Base-by-base conservation (phyloP, 2,797 vertebrate species). In the Sorex maritimensis region DNA sequence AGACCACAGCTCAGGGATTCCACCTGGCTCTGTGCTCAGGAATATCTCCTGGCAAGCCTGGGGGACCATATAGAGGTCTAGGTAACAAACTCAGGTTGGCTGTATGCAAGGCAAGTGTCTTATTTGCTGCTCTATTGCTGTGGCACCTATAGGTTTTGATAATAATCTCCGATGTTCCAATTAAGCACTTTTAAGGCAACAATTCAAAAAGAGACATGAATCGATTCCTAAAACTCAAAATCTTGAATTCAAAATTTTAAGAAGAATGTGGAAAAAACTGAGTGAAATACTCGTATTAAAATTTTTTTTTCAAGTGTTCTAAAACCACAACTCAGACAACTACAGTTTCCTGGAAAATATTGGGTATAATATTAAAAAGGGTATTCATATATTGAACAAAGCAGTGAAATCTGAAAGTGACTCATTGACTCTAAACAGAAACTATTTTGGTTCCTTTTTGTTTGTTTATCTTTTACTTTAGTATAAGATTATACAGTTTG, bases 241-340 rank as follows among this genome's bases (percentile, higher is more conserved):
- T 84, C 34, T n/a, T 61, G 23, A n/a, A 55, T 79, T 91, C 34
- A 82, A 91, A 5, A 15, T 92, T 94, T 55, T 34, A 83, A 44
- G 74, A 65, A 52, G 89, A 81, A 79, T 58, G 5, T 68, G 21
- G 26, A 23, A 41, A 85, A 78, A 4, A 67, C 74, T 34, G 92
- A 75, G 28, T 30, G n/a, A 58, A 11, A 23, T 38, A 14, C 58
- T n/a, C 74, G 15, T n/a, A 86, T 26, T 68, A 58, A 81, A 24
- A 26, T 52, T 34, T 34, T 34, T 34, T 71, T 55, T 19, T 21
- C 21, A 5, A 69, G 46, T 55, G 19, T 28, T 78, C 1, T 9
- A 10, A 28, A 75, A 8, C n/a, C 38, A 81, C 26, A 71, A 12
- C 38, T 78, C 9, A n/a, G 7, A 73, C 28, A 63, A 34, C 65